phyloP scores from a whole-genome alignment of 2,797 vertebrate species.

The Lagorchestes hirsutus region DNA sequence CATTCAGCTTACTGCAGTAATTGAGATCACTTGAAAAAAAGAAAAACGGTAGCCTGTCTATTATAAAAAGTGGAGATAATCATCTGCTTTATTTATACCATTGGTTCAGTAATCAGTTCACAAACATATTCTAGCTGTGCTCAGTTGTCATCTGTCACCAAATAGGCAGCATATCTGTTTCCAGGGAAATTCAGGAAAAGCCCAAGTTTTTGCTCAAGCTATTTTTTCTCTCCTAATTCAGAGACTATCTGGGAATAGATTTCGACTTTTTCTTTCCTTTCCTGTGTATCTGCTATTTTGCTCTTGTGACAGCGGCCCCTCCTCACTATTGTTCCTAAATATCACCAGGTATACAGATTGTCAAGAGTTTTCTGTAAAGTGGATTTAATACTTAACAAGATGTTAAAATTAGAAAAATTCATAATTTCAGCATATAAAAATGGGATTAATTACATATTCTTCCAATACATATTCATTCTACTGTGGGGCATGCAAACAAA shows the following conservation, averaged over 20 bases:
- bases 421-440: constrained; percentile 19
- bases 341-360: constrained; percentile 35
- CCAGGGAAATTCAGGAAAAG: constrained; percentile 40
- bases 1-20: constrained; percentile 70
- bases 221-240: constrained; percentile 30
- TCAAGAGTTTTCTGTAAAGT: constrained; percentile 41
- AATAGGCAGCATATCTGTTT: constrained; percentile 25
- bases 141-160: constrained; percentile 9
- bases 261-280: constrained; percentile 72
- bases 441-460: background rate
- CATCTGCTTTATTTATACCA: constrained; percentile 27
- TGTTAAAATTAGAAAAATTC: constrained; percentile 43
- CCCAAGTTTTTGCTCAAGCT: constrained; percentile 16
- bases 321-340: constrained; percentile 55
- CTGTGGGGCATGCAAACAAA: background rate
- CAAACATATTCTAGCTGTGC: constrained; percentile 14
- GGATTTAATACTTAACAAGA: constrained; percentile 36
- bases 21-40: constrained; percentile 53
- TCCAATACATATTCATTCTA: background rate
- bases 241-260: constrained; percentile 54
- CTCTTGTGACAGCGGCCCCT: constrained; percentile 54
- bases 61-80: constrained; percentile 48
- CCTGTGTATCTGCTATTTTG: constrained; percentile 18
- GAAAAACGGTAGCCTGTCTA: constrained; percentile 26
- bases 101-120: constrained; percentile 40